Base-by-base conservation (phyloP, 2,888 invertebrate species). In the Ichneumoninae sp. region DNA sequence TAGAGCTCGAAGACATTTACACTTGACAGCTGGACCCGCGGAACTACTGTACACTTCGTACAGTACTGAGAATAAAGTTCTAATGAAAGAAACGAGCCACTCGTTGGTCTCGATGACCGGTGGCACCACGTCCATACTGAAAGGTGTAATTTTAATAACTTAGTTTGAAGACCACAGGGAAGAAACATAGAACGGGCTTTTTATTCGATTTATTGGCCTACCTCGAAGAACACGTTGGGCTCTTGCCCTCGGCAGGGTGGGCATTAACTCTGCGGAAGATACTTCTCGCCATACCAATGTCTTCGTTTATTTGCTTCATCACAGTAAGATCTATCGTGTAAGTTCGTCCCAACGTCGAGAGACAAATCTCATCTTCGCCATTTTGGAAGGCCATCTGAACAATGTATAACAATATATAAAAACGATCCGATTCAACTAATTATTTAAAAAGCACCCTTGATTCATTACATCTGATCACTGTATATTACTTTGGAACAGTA, bases 11-110 rank as follows among this genome's bases (percentile, higher is more conserved):
- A 99, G 96, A 92, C 99, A 99, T 94, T 99, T 99, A 94, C 98
- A 98, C 89, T 99, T 96, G 40, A 99, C 98, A 84, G 99, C 98
- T 40, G 99, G 99, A 8, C 99, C 99, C 77, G 99, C 99, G 85
- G 99, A 99, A 90, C 98, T 98, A 94, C 98, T 98, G 94, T 99
- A 99, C 78, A 99, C 99, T 95, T 99, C 99, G 94, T 99, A 99
- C 66, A 99, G 95, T 36, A 99, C 98, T 63, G 98, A 97, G 94
- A 99, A 98, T 85, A 99, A 95, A 60, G 98, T 97, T 90, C 97
- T 96, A 87, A 95, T 95, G 93, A 95, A 96, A 81, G 92, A 93
- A 52, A 93, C 93, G 81, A 94, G 90, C 93, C 93, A 94, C 84
- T 93, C 93, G 78, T 94, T 94, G 73, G 93, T 92, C 87, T 94